Base-by-base conservation (phyloP, 2,113 vertebrate genomes). In the Chloebia gouldiae region DNA sequence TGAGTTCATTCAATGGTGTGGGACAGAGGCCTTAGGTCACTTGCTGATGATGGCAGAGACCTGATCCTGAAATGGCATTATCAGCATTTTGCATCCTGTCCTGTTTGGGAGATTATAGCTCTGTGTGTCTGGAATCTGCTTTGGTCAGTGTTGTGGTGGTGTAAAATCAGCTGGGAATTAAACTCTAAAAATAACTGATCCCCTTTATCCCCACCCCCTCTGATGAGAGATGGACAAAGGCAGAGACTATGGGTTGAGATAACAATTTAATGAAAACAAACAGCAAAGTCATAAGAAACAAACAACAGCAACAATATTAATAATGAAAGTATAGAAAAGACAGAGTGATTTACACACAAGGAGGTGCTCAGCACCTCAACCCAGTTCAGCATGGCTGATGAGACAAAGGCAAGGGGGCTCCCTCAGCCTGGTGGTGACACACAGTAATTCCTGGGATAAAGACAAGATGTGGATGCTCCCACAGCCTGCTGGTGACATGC, bases 11-110 rank as follows among this genome's bases (percentile, higher is more conserved):
- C 65, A 70, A 4, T 77, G 88, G 27, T 61, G 35, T 87, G 86
- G 65, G 83, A 72, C 59, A 59, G 51, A 63, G 75, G 49, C 84
- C 84, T 76, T 83, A 65, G 84, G 80, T 95, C 84, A 88, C 51
- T 50, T 86, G 82, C 81, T 92, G 91, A 80, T 61, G 77, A 68
- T 59, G 33, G 71, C 73, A 90, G 87, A 86, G 86, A 50, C 45
- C 39, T 95, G 89, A 66, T 72, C 24, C 42, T 91, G 56, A 60
- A 92, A 65, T 54, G 49, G n/a, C 15, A 20, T 6, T 11, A 30
- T 93, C 89, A 92, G 81, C 53, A 7, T 68, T 69, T 84, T 60
- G 33, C 28, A 53, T 35, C 49, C 28, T 65, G 28, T 65, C 51
- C 13, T 65, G 3, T 24, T 54, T 71, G 75, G 19, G 50, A 84